A percentile compares a stretch with the other conserved stretches of the same genome.
Conservation (phyloP, 2,888 invertebrate genomes). For the Caenorhabditis sulstoni region DNA sequence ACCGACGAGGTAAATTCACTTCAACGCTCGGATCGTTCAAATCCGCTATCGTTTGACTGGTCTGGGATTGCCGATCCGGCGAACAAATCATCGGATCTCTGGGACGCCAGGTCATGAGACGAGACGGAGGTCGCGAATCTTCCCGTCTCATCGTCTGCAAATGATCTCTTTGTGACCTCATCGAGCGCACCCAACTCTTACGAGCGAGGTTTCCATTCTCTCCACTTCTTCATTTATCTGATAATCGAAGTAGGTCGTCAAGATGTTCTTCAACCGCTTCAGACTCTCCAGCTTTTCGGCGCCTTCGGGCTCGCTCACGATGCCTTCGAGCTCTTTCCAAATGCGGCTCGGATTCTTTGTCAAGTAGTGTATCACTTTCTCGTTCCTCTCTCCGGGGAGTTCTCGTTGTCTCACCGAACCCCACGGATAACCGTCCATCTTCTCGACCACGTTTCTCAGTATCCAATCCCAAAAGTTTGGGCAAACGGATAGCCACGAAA, state of each 20-base stretch:
- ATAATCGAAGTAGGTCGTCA: background rate
- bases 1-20: no score
- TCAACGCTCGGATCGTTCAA: no score
- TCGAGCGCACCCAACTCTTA: no score
- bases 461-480: background rate
- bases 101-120: no score
- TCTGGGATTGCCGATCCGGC: no score
- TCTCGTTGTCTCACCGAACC: slow-evolving; percentile 16
- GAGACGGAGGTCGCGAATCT: no score
- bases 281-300: background rate
- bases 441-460: background rate
- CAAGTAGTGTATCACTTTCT: background rate
- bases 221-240: background rate
- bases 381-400: background rate
- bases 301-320: background rate
- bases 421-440: slow-evolving; percentile 36
- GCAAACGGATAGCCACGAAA: background rate
- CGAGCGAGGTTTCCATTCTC: no score
- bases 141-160: no score
- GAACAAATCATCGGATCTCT: no score
- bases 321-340: background rate
- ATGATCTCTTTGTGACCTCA: no score
- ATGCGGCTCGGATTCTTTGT: background rate
- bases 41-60: no score
- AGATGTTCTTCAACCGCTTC: background rate